Conservation (phyloP, 2,797 vertebrate genomes). For the Dendrocincla tyrannina region DNA sequence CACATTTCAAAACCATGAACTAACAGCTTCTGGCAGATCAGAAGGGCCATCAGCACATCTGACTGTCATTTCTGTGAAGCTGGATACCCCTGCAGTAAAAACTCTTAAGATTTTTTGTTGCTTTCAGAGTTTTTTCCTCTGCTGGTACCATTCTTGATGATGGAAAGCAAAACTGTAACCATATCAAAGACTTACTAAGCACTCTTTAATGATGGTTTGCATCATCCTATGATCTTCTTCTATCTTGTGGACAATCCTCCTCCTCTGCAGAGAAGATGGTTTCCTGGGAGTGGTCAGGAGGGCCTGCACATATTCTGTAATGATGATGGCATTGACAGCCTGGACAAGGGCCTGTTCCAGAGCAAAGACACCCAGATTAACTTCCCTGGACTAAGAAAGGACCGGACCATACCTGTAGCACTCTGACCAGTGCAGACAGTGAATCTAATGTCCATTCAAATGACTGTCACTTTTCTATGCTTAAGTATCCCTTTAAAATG, state of each 20-base stretch:
- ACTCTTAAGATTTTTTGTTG: not conserved
- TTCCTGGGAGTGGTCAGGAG: conserved; percentile 41
- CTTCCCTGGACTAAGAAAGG: not conserved
- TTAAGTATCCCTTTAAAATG: not conserved
- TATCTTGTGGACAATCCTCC: conserved; percentile 26
- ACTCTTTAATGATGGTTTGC: not conserved
- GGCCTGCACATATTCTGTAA: conserved; percentile 52
- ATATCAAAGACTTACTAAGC: conserved; percentile 63
- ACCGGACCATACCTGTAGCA: not conserved
- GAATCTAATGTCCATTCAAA: not conserved
- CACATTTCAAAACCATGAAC: conserved; percentile 7
- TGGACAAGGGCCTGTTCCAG: conserved; percentile 4
- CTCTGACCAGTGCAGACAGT: not conserved
- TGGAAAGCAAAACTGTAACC: not conserved
- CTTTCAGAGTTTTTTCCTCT: not conserved
- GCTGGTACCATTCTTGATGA: not conserved
- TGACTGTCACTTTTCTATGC: not conserved
- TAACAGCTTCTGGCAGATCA: conserved; percentile 30
- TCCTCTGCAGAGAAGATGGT: not conserved
- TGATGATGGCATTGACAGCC: not conserved
- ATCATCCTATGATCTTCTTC: conserved; percentile 43
- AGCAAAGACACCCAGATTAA: not conserved
- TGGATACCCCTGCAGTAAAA: not conserved
- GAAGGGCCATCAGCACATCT: not conserved
- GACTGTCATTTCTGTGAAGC: not conserved